Evolutionary conservation across 2,797 vertebrate genomes (phyloP).

Genomic region (Silurus aristotelis): DNA sequence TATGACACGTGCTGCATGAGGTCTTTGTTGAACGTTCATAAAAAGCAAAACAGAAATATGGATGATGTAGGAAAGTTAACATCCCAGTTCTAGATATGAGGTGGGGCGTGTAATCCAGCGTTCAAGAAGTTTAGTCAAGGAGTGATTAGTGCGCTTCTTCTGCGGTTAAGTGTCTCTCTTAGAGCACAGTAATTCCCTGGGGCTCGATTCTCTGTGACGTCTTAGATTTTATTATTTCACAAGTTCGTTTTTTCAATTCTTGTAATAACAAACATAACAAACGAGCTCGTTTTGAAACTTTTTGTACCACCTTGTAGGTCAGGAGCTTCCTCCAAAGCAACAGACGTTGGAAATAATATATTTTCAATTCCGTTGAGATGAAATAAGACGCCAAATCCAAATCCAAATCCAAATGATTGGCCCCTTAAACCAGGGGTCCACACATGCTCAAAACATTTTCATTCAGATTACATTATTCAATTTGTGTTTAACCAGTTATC

Average conservation of each 20-base stretch:
- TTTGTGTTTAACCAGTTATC: too few species aligned
- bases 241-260: too few species aligned
- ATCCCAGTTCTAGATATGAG: constrained; percentile 1
- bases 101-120: neutral
- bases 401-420: neutral
- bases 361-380: neutral
- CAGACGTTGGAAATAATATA: neutral
- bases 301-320: neutral
- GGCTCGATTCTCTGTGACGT: neutral
- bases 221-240: neutral
- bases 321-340: neutral
- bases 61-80: neutral
- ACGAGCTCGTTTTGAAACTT: too few species aligned
- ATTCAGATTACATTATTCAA: neutral
- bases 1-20: neutral
- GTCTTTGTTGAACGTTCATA: neutral
- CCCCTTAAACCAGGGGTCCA: too few species aligned
- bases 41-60: neutral
- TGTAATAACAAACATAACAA: too few species aligned
- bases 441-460: neutral
- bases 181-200: neutral
- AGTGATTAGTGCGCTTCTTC: neutral
- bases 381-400: neutral
- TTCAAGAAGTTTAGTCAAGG: neutral
- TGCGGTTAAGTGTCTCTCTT: neutral